phyloP scores from a whole-genome alignment of 2,113 vertebrate species.

The Forbesichthys papilliferus region DNA sequence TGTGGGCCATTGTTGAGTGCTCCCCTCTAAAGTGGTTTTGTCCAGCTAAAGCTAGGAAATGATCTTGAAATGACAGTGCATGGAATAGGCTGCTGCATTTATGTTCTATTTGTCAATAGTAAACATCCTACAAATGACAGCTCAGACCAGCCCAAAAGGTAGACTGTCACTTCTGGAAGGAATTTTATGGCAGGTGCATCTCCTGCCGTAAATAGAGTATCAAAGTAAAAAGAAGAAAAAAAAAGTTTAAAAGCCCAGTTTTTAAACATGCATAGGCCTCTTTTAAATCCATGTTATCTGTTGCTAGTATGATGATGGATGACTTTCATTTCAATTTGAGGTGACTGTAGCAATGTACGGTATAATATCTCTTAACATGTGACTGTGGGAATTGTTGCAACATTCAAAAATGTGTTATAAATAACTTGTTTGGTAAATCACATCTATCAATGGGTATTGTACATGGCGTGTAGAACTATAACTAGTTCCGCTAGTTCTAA shows the following conservation, averaged over 20 bases:
- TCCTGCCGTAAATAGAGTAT: not conserved
- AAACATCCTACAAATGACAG: slow-evolving; percentile 35
- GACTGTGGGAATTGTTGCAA: no score
- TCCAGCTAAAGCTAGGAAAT: slow-evolving; percentile 24
- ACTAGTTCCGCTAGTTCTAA: not conserved
- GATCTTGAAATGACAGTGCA: slow-evolving; percentile 31
- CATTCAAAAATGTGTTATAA: no score
- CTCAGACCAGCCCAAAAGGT: slow-evolving; percentile 6
- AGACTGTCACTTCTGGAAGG: slow-evolving; percentile 1
- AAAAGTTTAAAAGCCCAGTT: not conserved
- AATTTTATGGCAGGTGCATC: not conserved
- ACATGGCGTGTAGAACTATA: not conserved
- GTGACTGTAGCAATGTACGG: no score
- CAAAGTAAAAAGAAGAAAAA: not conserved
- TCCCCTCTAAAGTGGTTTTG: slow-evolving; percentile 23
- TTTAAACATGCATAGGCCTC: not conserved
- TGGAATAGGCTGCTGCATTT: slow-evolving; percentile 18
- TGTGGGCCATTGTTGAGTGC: slow-evolving; percentile 36
- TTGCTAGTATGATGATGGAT: no score
- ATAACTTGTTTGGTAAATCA: not conserved
- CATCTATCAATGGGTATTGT: not conserved
- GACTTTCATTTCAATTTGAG: no score
- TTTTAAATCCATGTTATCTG: no score
- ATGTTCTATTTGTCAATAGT: slow-evolving; percentile 17
- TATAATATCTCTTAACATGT: no score